A percentile compares a stretch with the other conserved stretches of the same genome.
phyloP scores from a whole-genome alignment of 1,140 invertebrate genomes.

The Maniola jurtina region DNA sequence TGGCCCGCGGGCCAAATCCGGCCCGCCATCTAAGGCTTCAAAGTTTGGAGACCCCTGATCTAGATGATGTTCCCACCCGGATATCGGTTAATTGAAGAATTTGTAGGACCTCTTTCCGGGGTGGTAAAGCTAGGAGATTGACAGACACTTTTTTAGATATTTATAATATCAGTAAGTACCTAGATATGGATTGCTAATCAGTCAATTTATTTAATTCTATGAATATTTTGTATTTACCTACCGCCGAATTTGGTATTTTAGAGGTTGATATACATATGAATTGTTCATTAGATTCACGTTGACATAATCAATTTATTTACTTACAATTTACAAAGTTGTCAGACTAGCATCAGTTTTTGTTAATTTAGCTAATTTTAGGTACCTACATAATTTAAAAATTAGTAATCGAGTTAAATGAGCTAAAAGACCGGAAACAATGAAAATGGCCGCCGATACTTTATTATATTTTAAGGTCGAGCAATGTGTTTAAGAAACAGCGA shows the following conservation, averaged over 20 bases:
- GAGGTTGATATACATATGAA: neutral
- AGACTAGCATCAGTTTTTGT: neutral
- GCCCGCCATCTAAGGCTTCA: too few relatives aligned
- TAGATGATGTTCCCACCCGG: too few relatives aligned
- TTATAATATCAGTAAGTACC: too few relatives aligned
- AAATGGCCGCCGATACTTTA: neutral
- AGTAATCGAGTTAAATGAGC: constrained; percentile 1
- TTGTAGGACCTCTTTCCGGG: too few relatives aligned
- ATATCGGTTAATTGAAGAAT: too few relatives aligned
- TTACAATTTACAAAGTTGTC: neutral
- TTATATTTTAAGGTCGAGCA: neutral
- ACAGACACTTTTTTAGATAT: too few relatives aligned
- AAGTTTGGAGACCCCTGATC: too few relatives aligned
- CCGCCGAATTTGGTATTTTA: neutral
- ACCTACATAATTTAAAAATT: neutral
- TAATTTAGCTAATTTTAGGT: constrained; percentile 4
- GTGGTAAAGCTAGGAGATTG: too few relatives aligned
- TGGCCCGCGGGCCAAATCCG: too few relatives aligned
- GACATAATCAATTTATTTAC: neutral
- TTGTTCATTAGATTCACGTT: neutral
- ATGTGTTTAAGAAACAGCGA: neutral
- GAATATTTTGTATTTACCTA: neutral
- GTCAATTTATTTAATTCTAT: neutral
- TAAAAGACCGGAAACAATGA: constrained; percentile 6
- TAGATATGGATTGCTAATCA: too few relatives aligned